These are phyloP conservation scores for Lepidocolaptes lacrymiger DNA, from an alignment of 2,797 vertebrate genomes.

Conservation along the genomic window DNA sequence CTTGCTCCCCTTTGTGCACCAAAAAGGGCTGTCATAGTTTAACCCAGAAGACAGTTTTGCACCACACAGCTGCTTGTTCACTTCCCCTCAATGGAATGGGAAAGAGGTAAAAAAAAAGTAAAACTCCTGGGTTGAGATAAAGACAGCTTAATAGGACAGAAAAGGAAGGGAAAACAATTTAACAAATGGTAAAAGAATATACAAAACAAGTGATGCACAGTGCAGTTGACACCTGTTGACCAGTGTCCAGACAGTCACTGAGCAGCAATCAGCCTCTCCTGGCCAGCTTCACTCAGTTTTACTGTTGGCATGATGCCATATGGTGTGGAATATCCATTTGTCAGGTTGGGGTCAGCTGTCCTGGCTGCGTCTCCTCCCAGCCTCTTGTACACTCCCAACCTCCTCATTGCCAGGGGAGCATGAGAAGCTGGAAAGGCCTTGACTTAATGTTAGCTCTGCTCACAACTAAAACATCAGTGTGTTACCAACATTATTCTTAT, in stretches of 20 bases:
- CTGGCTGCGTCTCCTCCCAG: not conserved
- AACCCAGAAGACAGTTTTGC: not conserved
- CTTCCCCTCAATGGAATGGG: not conserved
- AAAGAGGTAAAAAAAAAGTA: not conserved
- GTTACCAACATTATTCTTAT: not conserved
- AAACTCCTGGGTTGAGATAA: not conserved
- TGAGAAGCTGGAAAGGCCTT: not conserved
- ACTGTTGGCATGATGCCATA: not conserved
- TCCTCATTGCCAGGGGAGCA: not conserved
- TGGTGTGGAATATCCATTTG: not conserved
- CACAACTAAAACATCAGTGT: not conserved
- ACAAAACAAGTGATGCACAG: not conserved
- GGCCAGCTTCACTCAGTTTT: not conserved
- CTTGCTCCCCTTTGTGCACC: accelerated
- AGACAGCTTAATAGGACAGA: not conserved
- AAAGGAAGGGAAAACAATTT: not conserved
- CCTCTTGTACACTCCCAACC: not conserved
- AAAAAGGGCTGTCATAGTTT: not conserved
- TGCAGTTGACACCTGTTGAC: not conserved
- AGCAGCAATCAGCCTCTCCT: not conserved
- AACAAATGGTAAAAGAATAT: not conserved
- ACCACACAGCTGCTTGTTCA: no score
- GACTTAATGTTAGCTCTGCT: not conserved
- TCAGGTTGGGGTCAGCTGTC: not conserved
- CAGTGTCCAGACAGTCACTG: no score